Evolutionary conservation across 1,140 invertebrate genomes (phyloP), one percentile per base, ranked within the genome.

Genomic region (Drosophila fuyamai): DNA sequence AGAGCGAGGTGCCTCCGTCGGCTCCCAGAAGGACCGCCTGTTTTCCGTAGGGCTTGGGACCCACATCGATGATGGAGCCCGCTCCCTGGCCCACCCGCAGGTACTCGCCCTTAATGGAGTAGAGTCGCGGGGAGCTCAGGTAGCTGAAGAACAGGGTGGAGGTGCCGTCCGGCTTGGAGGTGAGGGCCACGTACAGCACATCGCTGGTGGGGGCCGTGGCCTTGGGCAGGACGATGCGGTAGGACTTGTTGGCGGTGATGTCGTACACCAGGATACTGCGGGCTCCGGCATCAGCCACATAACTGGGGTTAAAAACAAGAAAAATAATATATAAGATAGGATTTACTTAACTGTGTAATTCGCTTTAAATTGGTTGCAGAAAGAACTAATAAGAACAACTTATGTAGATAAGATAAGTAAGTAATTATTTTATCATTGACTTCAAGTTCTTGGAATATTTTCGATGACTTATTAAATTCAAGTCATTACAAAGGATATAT

Each of bases 241-340:
- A 94, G 4, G 94, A 94, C 38, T 92, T 93, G 62, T 92, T 91
- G 0, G 76, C 78, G 0, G 89, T 89, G 3, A 94, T 93, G 70
- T 95, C 94, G 67, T 94, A 94, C 3, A 95, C 95, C 5, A 95
- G 91, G 48, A 95, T 95, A 50, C 94, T 92, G 16, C 94, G 92
- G 12, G 93, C 93, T 36, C 93, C 94, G 1, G 94, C 95, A 79
- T 95, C 95, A 32, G 94, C 93, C 4, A 95, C 85, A 78, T 94
- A 94, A 0, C 94, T 81, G 51, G 44, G 85, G 8, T 55, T 13
- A 3, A 4, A 10, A 14, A 43, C 1, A 2, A 40, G 4, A 8
- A 5, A 10, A 47, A 29, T 7, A 23, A 16, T 44, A 10, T 4
- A 8, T 32, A 10, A 16, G 46, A 48, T 48, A 27, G 14, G 9